These are phyloP conservation scores for Meloidogyne chitwoodi DNA, from an alignment of 1,140 invertebrate genomes.

Conservation along the genomic window DNA sequence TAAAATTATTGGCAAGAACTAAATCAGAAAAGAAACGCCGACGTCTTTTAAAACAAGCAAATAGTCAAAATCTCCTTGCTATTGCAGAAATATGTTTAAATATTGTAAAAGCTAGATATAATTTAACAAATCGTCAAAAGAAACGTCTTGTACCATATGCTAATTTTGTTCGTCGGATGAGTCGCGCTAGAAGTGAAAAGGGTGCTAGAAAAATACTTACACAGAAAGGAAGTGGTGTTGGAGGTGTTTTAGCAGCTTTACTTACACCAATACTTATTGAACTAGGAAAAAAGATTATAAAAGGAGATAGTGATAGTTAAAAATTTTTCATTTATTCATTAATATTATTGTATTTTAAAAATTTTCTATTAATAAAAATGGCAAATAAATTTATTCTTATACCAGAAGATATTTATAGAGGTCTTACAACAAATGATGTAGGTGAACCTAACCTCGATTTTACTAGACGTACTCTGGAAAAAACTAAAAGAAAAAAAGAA, in stretches of 20 bases:
- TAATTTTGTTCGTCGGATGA: too few species aligned
- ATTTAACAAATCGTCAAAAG: too few species aligned
- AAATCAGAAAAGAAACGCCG: conserved; percentile 4
- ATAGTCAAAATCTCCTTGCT: not conserved
- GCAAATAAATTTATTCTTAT: conserved; percentile 15
- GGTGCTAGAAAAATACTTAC: not conserved
- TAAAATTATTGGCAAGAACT: not conserved
- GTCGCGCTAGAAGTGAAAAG: too few species aligned
- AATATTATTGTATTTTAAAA: not conserved
- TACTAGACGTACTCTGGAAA: not conserved
- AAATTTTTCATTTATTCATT: not conserved
- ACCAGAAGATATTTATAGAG: too few species aligned
- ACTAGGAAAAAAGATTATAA: not conserved
- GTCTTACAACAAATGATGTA: not conserved
- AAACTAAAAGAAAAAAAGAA: not conserved
- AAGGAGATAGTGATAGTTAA: not conserved
- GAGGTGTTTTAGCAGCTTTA: not conserved
- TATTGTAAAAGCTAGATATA: too few species aligned
- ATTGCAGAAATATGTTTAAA: too few species aligned
- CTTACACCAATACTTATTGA: conserved; percentile 3
- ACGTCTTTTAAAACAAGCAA: not conserved
- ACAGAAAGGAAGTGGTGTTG: conserved; percentile 1
- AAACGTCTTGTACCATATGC: too few species aligned
- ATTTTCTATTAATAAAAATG: not conserved
- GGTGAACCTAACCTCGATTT: not conserved